Conservation (phyloP, 2,888 invertebrate species). For the Melanotus villosus region DNA sequence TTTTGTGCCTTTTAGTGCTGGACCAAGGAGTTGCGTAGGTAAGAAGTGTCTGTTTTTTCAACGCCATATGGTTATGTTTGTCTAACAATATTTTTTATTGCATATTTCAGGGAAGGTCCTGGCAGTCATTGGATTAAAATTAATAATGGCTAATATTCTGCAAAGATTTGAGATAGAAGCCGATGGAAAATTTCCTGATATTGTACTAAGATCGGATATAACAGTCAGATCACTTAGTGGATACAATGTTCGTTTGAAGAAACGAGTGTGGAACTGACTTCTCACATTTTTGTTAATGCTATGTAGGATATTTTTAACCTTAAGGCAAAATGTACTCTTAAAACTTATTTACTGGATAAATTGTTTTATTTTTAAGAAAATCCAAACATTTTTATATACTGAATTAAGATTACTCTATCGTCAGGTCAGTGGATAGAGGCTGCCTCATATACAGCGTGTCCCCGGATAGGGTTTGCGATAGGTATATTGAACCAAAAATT, state of each 20-base stretch:
- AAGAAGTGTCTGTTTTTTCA: not conserved
- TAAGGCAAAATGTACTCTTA: too few relatives aligned
- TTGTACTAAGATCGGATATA: slow-evolving; percentile 57
- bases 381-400: too few relatives aligned
- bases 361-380: too few relatives aligned
- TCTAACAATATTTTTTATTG: too few relatives aligned
- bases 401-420: too few relatives aligned
- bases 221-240: slow-evolving; percentile 56
- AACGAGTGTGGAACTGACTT: slow-evolving; percentile 46
- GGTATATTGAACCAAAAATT: too few relatives aligned
- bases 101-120: slow-evolving; percentile 58
- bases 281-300: not conserved
- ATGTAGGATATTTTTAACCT: too few relatives aligned
- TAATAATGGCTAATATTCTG: slow-evolving; percentile 56
- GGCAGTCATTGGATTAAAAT: slow-evolving; percentile 54
- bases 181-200: slow-evolving; percentile 59
- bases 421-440: too few relatives aligned
- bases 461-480: too few relatives aligned
- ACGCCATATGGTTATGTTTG: too few relatives aligned
- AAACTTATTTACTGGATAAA: too few relatives aligned
- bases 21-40: slow-evolving; percentile 59
- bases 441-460: too few relatives aligned
- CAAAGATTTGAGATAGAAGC: slow-evolving; percentile 57
- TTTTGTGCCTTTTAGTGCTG: slow-evolving; percentile 62
- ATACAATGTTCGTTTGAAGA: slow-evolving; percentile 56